Evolutionary conservation across 2,888 invertebrate genomes (phyloP).

Genomic region (Diarsia dahlii): DNA sequence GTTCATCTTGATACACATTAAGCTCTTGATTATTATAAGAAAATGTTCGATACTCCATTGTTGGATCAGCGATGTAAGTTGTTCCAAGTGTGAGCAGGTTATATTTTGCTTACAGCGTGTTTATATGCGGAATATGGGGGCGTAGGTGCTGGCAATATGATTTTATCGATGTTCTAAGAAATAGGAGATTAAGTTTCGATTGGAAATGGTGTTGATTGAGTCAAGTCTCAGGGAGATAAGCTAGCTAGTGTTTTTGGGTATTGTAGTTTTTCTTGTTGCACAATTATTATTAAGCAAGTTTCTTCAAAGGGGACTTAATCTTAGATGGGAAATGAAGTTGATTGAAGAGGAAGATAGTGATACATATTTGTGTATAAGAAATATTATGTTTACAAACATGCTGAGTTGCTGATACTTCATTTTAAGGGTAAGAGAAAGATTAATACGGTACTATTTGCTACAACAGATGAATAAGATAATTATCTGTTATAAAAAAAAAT

Average conservation of each 20-base stretch:
- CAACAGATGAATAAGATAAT: too few species aligned
- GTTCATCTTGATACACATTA: not conserved
- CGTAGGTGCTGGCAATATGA: constrained; percentile 11
- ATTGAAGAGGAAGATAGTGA: not conserved
- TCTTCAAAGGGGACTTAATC: not conserved
- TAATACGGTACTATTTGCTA: too few species aligned
- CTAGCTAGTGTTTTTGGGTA: not conserved
- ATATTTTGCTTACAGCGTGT: constrained; percentile 65
- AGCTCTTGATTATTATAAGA: constrained; percentile 86
- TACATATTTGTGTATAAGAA: not conserved
- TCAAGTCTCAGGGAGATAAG: constrained; percentile 5
- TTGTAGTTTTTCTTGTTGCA: not conserved
- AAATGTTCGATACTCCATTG: constrained; percentile 82
- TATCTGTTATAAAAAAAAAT: too few species aligned
- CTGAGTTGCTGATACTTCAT: too few species aligned
- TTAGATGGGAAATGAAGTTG: too few species aligned
- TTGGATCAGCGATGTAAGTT: constrained; percentile 78
- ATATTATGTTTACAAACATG: too few species aligned
- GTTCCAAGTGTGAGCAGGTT: constrained; percentile 72
- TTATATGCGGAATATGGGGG: constrained; percentile 74
- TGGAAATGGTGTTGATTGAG: constrained; percentile 10
- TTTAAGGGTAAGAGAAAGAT: too few species aligned
- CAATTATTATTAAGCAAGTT: not conserved
- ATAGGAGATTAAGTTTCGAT: constrained; percentile 18
- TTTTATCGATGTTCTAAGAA: constrained; percentile 35